Conservation (phyloP, 2,113 vertebrate species). For the Macquaria ambigua region DNA sequence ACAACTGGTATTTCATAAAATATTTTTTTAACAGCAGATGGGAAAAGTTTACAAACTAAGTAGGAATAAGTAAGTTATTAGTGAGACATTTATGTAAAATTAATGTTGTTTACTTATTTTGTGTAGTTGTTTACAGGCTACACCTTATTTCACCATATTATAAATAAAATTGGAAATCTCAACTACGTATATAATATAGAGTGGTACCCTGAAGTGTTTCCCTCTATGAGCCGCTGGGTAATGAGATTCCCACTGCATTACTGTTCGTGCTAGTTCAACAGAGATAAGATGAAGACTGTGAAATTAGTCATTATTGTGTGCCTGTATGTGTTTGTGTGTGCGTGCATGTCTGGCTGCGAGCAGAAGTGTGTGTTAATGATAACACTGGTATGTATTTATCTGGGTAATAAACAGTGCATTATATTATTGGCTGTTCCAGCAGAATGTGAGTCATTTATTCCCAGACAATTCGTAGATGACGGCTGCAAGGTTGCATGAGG, state of each 20-base stretch:
- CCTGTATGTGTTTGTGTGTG: slow-evolving; percentile 10
- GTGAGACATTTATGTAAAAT: not conserved
- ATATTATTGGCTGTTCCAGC: slow-evolving; percentile 15
- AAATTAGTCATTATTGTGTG: slow-evolving; percentile 52
- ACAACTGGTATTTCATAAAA: not conserved
- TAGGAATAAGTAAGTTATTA: not conserved
- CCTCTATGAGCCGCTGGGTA: slow-evolving; percentile 5
- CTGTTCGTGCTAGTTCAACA: slow-evolving; percentile 40
- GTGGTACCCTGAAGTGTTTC: slow-evolving; percentile 15
- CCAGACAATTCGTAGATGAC: slow-evolving; percentile 22
- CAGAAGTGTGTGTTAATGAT: slow-evolving; percentile 44
- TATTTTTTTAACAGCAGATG: not conserved
- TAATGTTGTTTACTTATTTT: not conserved
- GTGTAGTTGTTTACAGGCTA: not conserved
- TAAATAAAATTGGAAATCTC: slow-evolving; percentile 11
- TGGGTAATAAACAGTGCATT: slow-evolving; percentile 48
- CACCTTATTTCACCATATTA: not conserved
- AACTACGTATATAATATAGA: not conserved
- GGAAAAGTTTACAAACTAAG: not conserved
- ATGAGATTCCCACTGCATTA: slow-evolving; percentile 45
- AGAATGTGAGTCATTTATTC: slow-evolving; percentile 47
- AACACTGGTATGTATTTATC: slow-evolving; percentile 50
- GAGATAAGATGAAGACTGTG: slow-evolving; percentile 62
- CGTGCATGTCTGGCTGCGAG: not conserved
- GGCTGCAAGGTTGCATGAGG: slow-evolving; percentile 23